Evolutionary conservation across 2,797 vertebrate genomes (phyloP), one percentile per base, ranked within the genome.

Genomic region (Lacerta agilis): DNA sequence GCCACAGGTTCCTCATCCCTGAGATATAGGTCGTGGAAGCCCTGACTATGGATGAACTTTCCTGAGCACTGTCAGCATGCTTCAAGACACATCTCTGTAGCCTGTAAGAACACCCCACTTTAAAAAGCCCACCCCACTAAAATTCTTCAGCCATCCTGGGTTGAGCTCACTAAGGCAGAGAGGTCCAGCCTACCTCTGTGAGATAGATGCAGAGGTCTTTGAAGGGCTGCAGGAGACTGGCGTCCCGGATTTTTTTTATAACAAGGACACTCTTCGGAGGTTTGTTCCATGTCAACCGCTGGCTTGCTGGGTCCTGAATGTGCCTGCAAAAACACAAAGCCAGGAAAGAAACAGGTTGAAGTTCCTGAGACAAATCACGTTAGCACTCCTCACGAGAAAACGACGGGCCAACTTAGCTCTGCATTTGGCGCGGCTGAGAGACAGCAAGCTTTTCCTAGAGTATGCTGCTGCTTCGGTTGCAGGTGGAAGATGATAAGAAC

Each of bases 261-360:
- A 99, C 98, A 61, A 99, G 98, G 92, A 99, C 98, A 71, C 98
- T 99, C 98, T 98, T 98, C 1, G 99, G 99, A 79, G 98, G 97
- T 95, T 98, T 99, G 98, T 98, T 99, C 99, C 99, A 99, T 0
- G 99, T 99, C 95, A 99, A 96, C 95, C 97, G 98, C 96, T 99
- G 99, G 97, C 98, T 99, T 61, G 98, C 98, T 66, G 99, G 99
- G 93, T 99, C 99, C 97, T 99, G 99, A 93, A 99, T 99, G 95
- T 99, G 99, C 99, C 99, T 99, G 90, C 5, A 80, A 43, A 82
- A 45, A 81, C 29, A 0, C 41, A 29, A 27, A 69, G 1, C 23
- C 29, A 2, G 17, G 2, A 27, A 41, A 55, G 13, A 71, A 67
- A 29, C 29, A 79, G 18, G 49, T 75, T 3, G 4, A 11, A 25